Base-by-base conservation (phyloP, 2,888 invertebrate species). In the Eupeodes luniger region DNA sequence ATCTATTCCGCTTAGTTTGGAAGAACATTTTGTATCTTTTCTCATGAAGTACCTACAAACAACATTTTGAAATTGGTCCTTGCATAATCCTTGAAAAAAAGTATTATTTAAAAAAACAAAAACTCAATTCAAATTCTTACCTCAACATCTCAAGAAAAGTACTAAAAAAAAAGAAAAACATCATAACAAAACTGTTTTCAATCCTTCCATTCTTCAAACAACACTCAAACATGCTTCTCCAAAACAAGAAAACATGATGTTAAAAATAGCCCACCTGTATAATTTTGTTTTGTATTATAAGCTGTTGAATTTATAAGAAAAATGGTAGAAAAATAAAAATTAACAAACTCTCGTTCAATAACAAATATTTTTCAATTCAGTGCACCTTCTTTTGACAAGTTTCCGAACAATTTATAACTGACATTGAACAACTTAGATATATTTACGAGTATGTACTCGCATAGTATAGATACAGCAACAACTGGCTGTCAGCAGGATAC, bases 341-440 rank as follows among this genome's bases (percentile, higher is more conserved):
- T n/a, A n/a, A 19, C 5, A 49, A 51, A 69, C 19, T 19, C 34
- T 69, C 0, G 14, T 51, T 69, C 53, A 53, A 69, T 16, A 67
- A 16, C 11, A 69, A 69, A 69, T 69, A 67, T 53, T 69, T 69
- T 69, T 53, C 51, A 53, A 69, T 69, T 36, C 11, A 53, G 5
- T 69, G 67, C 53, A 53, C 53, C 36, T 69, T 16, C 16, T 16
- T 36, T 51, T 51, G 67, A 53, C 49, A 69, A 53, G 36, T 36
- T 51, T 67, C 12, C 53, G 10, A 51, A 53, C 67, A 53, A 69
- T 53, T 69, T 51, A 53, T 53, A 16, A 53, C 16, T 66, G 9
- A 49, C 19, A 66, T 49, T 53, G 16, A 5, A 69, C 11, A 69
- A 27, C 16, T 40, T 40, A 40, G 5, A 27, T 2, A 27, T 27